Base-by-base conservation (phyloP, 2,797 vertebrate genomes). In the Poecilia velifera region DNA sequence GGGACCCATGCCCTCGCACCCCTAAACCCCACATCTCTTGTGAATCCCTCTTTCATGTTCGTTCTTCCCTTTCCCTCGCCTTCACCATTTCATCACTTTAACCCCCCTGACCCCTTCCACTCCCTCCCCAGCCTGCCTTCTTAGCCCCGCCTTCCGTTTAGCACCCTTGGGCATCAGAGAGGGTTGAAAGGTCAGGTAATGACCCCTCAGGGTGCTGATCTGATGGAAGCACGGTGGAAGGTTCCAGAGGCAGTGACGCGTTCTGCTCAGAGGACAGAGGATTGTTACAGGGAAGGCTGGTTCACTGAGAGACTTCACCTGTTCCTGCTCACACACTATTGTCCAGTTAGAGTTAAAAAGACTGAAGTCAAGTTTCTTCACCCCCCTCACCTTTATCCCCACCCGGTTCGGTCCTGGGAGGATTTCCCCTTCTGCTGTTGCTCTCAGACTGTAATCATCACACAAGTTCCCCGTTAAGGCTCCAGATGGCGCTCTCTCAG, bases 1-100 rank as follows among this genome's bases (percentile, higher is more conserved):
- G 98, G 96, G 94, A 88, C 91, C 80, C 78, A 74, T 76, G 28
- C 66, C 80, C 73, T 62, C 77, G 71, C 16, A 4, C 3, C 18
- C 20, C 9, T 20, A 5, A 7, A 22, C 49, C 49, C 49, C 49
- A 1, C 49, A 25, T 59, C 77, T 41, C 73, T 36, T 36, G 28
- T 34, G 18, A 36, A 73, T 36, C 47, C 10, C 31, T 36, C 31
- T 36, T 53, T 34, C 20, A 73, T 49, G 20, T 39, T 34, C 18
- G 36, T 34, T 73, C 31, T 73, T 51, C 70, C 57, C 57, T 62
- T 72, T 36, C 34, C 72, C 31, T 43, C 68, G 46, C 41, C 31
- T 25, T 39, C 47, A 53, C 20, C 12, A 31, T 49, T 36, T 36
- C 34, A 53, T 73, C 72, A 64, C 13, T 39, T 22, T 39, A 39